Base-by-base conservation (phyloP, 2,113 vertebrate genomes). In the Phrynocephalus versicolor region DNA sequence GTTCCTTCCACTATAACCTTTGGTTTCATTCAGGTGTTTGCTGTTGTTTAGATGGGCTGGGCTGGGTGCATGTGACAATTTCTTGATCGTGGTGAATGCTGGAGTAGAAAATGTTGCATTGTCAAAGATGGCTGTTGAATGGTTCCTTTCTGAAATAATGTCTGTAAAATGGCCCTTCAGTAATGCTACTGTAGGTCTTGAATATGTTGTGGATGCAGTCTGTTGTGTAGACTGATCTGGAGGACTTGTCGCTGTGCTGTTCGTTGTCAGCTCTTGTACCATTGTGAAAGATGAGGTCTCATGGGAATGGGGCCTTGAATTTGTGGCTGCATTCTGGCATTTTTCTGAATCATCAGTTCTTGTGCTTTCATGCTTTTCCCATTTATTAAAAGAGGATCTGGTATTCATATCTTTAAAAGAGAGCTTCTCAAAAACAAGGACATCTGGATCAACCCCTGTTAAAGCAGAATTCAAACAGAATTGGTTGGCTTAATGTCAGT, bases 381-480 rank as follows among this genome's bases (percentile, higher is more conserved):
- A 64, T 64, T 94, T 93, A 69, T 94, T 95, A 0, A 86, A 94
- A 18, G 96, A 94, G 80, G 96, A 95, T 0, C 92, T 95, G 10
- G 94, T 92, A 16, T 95, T 96, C 76, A 95, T 91, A 12, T 94
- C 88, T 16, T 89, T 79, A 14, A 92, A 92, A 87, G 95, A 95
- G 89, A 94, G 84, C 79, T 98, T 98, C 86, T 97, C 97, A 94
- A 99, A 99, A 93, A 99, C 94, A 86, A 99, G 94, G 92, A 99
- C 95, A 89, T 99, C 99, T 35, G 99, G 98, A 95, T 99, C 98
- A 84, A 95, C 92, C 76, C 98, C 98, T 99, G 83, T 79, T 8
- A 92, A 77, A 79, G 37, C 13, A 69, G 2, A 72, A 9, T 30
- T 79, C 72, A 80, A 75, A 55, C 75, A 83, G 6, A 45, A 45